These are phyloP conservation scores for Promerops cafer DNA, from an alignment of 2,113 vertebrate species.

Conservation along the genomic window DNA sequence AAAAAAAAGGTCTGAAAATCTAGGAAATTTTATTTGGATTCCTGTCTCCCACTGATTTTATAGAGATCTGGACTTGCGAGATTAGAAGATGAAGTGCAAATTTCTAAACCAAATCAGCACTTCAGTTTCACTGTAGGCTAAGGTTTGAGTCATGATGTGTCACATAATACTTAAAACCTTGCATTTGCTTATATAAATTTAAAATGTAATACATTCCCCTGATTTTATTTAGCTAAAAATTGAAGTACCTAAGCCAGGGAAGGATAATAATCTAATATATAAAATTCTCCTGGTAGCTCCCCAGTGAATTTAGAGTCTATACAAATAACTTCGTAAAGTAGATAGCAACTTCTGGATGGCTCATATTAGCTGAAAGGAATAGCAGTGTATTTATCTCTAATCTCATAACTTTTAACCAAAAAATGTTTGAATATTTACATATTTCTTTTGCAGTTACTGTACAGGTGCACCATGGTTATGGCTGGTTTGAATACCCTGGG, in stretches of 20 bases:
- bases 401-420: not conserved
- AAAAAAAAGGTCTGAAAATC: not conserved
- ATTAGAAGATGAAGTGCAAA: not conserved
- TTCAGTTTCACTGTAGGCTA: not conserved
- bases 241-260: not conserved
- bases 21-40: not conserved
- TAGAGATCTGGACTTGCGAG: not conserved
- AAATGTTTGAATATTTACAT: not conserved
- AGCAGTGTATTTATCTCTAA: not conserved
- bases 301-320: not conserved
- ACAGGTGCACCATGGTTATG: fast-evolving
- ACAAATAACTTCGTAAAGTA: not conserved
- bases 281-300: not conserved
- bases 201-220: not conserved
- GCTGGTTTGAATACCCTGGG: not conserved
- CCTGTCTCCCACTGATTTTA: not conserved
- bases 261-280: not conserved
- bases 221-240: not conserved
- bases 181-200: not conserved
- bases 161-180: not conserved
- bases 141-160: not conserved
- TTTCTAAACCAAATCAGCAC: not conserved
- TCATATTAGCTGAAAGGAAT: not conserved
- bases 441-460: not conserved
- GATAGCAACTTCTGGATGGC: not conserved